Base-by-base conservation (phyloP, 2,113 vertebrate species). In the Sylvia atricapilla region DNA sequence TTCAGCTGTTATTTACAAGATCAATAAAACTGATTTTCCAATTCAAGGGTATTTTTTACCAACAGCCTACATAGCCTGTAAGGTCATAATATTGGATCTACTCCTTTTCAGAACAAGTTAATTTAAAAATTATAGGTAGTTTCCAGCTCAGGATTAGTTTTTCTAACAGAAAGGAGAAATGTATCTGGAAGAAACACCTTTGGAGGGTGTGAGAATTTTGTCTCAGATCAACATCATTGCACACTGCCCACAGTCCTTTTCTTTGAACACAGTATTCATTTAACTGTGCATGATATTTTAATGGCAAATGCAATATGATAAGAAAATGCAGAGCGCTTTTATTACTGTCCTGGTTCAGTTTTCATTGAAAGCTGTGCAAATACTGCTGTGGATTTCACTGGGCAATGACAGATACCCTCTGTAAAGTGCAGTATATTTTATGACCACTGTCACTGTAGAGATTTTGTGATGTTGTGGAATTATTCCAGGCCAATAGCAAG, bases 1-100 rank as follows among this genome's bases (percentile, higher is more conserved):
- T 95, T 96, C 90, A 93, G 85, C 75, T 93, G 79, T 94, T 96
- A 88, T 81, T 95, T 94, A 84, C 78, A 75, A 85, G 85, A 96
- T 97, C 96, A 96, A 96, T 97, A 95, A 75, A 96, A 96, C 73
- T 81, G 90, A 94, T 96, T 95, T 96, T 95, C 75, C 87, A 90
- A 90, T 91, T 91, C 93, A 83, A 72, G 82, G 37, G 52, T 94
- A 81, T 67, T 94, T 95, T 96, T 95, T 90, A 93, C 73, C 79
- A 90, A 72, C 75, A 75, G 75, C 58, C 75, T 60, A 35, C 27
- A 23, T 41, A 87, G 63, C 47, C 66, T 84, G 7, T 47, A 25
- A 86, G 47, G 64, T 68, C 5, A 8, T 47, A 86, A 47, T 92
- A 93, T 89, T 86, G 85, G 76, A 68, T 94, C 76, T 90, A 8